Conservation (phyloP, 2,888 invertebrate genomes). For the Cryptosula pallasiana region DNA sequence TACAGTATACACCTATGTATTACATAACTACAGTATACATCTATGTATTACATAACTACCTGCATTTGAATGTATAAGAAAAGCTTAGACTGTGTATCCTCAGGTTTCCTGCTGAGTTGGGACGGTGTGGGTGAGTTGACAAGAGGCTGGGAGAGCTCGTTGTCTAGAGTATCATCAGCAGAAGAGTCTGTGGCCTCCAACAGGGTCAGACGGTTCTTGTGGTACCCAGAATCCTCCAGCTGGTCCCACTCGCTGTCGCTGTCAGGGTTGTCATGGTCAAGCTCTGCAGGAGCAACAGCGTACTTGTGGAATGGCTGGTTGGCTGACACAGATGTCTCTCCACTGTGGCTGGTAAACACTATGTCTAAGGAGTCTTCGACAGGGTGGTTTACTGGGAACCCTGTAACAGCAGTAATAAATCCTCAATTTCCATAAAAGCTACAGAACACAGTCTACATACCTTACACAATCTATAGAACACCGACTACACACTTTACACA, state of each 20-base stretch:
- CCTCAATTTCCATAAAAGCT: too few relatives aligned
- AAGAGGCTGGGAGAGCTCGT: too few relatives aligned
- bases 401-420: background rate
- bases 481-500: too few relatives aligned
- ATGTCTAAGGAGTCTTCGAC: slow-evolving; percentile 14
- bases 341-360: background rate
- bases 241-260: background rate
- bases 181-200: too few relatives aligned
- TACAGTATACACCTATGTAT: too few relatives aligned
- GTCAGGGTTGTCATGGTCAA: background rate
- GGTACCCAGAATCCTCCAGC: slow-evolving; percentile 16
- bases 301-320: slow-evolving; percentile 18
- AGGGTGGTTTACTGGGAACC: background rate
- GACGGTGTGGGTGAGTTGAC: too few relatives aligned
- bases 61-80: slow-evolving; percentile 98
- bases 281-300: slow-evolving; percentile 9
- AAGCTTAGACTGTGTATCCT: slow-evolving; percentile 48
- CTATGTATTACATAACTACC: too few relatives aligned
- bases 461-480: too few relatives aligned
- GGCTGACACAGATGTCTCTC: background rate
- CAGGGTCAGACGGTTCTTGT: background rate
- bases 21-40: too few relatives aligned
- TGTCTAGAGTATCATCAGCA: too few relatives aligned
- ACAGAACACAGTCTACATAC: too few relatives aligned
- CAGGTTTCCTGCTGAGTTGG: too few relatives aligned